Evolutionary conservation across 2,113 vertebrate genomes (phyloP).

Genomic region (Promerops cafer): DNA sequence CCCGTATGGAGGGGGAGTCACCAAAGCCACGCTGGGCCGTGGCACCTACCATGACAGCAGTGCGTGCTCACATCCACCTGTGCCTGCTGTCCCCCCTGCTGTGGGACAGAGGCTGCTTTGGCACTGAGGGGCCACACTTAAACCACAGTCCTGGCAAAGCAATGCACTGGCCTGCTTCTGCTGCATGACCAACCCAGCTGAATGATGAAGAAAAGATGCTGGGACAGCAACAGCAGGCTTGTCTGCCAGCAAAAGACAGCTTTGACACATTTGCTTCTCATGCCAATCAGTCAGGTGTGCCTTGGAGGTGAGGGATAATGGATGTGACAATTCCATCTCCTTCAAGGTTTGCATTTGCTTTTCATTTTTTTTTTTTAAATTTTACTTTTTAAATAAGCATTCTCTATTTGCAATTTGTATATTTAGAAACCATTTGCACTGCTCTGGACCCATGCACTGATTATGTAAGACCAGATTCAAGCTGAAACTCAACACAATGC

Average conservation of each 20-base stretch:
- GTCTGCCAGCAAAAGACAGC: background rate
- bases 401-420: background rate
- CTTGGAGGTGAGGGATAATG: background rate
- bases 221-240: background rate
- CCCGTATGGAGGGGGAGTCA: background rate
- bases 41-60: rapidly evolving
- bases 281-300: background rate
- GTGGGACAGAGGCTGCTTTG: background rate
- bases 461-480: background rate
- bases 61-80: rapidly evolving
- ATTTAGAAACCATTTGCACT: background rate
- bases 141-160: background rate
- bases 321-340: background rate
- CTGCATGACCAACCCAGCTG: background rate
- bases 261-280: background rate
- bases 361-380: background rate
- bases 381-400: rapidly evolving
- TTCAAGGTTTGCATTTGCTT: background rate
- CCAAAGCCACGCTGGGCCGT: background rate
- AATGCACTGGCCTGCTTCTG: background rate
- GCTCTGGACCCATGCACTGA: background rate
- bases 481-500: background rate
- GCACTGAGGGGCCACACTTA: background rate
- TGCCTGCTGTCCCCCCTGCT: rapidly evolving
- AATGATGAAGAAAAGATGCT: background rate